Evolutionary conservation across 1,140 invertebrate genomes (phyloP).

Genomic region (Pachyrhynchus sulphureomaculatus): DNA sequence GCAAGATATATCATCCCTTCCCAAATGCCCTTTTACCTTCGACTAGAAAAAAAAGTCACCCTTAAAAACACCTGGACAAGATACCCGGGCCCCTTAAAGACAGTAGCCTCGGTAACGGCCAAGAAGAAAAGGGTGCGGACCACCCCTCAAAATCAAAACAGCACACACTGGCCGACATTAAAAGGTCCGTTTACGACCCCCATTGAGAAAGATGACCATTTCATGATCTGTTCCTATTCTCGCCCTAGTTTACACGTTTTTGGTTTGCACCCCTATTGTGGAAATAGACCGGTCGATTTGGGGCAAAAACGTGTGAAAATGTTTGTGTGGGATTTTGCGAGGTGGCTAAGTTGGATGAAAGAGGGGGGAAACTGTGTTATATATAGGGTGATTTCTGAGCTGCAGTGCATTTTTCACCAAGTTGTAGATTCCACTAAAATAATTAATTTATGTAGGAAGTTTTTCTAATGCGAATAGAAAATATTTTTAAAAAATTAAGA

Average conservation of each 20-base stretch:
- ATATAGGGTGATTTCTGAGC: too few relatives aligned
- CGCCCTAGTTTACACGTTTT: conserved; percentile 12
- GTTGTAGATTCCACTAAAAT: too few relatives aligned
- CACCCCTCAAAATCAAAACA: neutral
- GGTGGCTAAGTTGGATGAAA: too few relatives aligned
- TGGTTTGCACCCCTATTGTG: conserved; percentile 11
- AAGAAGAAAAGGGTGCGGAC: neutral
- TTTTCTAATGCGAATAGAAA: too few relatives aligned
- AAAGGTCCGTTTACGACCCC: neutral
- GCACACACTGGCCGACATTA: neutral
- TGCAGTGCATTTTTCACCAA: too few relatives aligned
- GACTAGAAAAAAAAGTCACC: neutral
- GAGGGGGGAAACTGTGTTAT: too few relatives aligned
- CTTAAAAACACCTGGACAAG: conserved; percentile 1
- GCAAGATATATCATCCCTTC: too few relatives aligned
- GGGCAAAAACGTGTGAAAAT: neutral
- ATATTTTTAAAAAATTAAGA: too few relatives aligned
- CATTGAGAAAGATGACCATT: conserved; percentile 21
- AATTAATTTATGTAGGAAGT: too few relatives aligned
- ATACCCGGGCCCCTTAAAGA: neutral
- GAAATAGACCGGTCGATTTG: neutral
- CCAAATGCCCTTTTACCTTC: too few relatives aligned
- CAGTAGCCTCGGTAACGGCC: neutral
- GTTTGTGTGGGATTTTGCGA: neutral
- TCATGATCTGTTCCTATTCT: conserved; percentile 2